A percentile compares a stretch with the other conserved stretches of the same genome.
Conservation (phyloP, 2,113 vertebrate species). For the Brienomyrus longianalis region DNA sequence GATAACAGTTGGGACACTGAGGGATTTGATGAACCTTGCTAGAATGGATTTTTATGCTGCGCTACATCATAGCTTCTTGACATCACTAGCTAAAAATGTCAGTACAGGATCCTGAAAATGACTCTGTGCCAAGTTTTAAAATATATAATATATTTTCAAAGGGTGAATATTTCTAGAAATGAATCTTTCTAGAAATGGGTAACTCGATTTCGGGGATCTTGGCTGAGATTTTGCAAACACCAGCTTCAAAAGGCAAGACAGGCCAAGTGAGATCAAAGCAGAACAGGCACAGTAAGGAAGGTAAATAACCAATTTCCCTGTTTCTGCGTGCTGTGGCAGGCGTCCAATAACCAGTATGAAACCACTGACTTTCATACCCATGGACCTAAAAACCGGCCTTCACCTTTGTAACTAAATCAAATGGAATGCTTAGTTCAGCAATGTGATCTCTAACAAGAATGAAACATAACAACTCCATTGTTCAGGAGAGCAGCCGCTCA, state of each 20-base stretch:
- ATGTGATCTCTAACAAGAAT: constrained; percentile 19
- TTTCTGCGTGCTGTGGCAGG: neutral
- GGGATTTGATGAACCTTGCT: neutral
- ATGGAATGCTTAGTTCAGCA: constrained; percentile 5
- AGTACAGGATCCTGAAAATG: neutral
- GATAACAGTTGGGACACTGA: neutral
- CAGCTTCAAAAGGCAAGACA: constrained; percentile 12
- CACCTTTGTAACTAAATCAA: constrained; percentile 24
- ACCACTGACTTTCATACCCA: neutral
- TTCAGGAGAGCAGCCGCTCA: neutral
- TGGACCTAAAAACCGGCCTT: neutral
- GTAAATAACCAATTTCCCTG: constrained; percentile 11
- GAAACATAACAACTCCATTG: constrained; percentile 17
- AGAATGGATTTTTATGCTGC: neutral
- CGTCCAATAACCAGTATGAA: neutral
- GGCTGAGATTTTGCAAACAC: neutral
- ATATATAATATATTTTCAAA: neutral
- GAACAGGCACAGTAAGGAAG: neutral
- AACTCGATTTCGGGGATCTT: neutral
- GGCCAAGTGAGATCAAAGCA: neutral
- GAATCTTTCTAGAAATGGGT: neutral
- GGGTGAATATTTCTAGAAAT: neutral
- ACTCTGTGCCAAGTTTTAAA: neutral
- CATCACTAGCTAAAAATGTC: neutral
- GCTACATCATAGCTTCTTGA: neutral